Conservation (phyloP, 2,113 vertebrate species). For the Sinocyclocheilus rhinocerous region DNA sequence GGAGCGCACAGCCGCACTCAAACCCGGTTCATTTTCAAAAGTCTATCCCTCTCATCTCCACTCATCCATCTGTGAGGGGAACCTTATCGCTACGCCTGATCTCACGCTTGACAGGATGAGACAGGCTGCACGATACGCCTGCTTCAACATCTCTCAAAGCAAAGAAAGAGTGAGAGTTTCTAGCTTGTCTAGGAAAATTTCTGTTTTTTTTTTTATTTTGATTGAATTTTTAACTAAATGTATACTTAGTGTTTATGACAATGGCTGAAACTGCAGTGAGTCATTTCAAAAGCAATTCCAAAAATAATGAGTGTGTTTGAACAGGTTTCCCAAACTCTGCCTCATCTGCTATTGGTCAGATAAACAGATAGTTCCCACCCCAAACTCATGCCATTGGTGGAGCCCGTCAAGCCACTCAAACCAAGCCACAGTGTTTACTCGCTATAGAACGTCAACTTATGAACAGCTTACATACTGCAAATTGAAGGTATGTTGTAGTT, state of each 20-base stretch:
- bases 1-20: constrained; percentile 38
- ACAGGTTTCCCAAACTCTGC: not conserved
- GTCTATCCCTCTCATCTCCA: constrained; percentile 36
- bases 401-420: not conserved
- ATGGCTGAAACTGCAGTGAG: not conserved
- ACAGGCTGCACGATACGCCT: not conserved
- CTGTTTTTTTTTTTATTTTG: not conserved
- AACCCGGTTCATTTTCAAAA: constrained; percentile 49
- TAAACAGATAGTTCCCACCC: not conserved
- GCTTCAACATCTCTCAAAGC: not conserved
- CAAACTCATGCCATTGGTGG: not conserved
- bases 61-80: constrained; percentile 40
- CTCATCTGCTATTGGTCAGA: not conserved
- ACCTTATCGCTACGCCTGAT: constrained; percentile 38
- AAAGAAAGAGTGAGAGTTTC: constrained; percentile 3
- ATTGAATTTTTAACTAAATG: not conserved
- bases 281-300: not conserved
- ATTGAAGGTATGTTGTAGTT: no score
- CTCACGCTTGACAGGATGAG: constrained; percentile 17
- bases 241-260: not conserved
- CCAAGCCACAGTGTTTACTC: not conserved
- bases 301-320: not conserved
- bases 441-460: no score
- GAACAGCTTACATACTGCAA: no score
- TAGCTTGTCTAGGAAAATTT: not conserved